Evolutionary conservation across 2,113 vertebrate species (phyloP).

Genomic region (Chelonoidis abingdonii): DNA sequence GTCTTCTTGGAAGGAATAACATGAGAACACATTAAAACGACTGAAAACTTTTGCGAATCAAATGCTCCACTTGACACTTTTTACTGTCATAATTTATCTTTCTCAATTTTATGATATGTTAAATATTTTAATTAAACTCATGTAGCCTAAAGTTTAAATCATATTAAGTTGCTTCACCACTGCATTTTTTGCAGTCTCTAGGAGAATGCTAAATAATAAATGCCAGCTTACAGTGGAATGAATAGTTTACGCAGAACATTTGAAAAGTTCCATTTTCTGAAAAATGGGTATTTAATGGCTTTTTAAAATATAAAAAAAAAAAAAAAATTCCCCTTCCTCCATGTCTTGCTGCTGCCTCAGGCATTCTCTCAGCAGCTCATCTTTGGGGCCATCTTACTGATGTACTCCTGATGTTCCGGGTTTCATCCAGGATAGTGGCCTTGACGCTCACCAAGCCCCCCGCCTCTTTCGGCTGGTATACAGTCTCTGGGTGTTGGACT

Average conservation of each 20-base stretch:
- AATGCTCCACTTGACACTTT: background rate
- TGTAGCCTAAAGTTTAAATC: background rate
- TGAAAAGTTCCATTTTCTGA: constrained; percentile 7
- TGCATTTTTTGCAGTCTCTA: background rate
- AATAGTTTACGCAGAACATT: background rate
- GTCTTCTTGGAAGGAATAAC: background rate
- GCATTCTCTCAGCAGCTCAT: too few species aligned
- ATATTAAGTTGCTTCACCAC: background rate
- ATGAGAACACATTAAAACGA: background rate
- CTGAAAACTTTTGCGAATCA: background rate
- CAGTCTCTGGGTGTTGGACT: too few species aligned
- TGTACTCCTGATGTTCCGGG: too few species aligned
- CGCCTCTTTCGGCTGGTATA: too few species aligned
- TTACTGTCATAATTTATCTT: background rate
- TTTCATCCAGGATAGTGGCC: too few species aligned
- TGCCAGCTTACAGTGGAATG: background rate
- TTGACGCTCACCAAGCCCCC: too few species aligned
- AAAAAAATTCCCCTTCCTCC: too few species aligned
- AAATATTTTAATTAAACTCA: background rate
- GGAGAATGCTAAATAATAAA: background rate
- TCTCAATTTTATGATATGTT: background rate
- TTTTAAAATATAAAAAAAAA: too few species aligned
- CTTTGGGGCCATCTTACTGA: too few species aligned
- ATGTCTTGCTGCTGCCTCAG: too few species aligned
- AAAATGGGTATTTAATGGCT: background rate